Conservation (phyloP, 2,113 vertebrate species). For the Stigmatopora argus region DNA sequence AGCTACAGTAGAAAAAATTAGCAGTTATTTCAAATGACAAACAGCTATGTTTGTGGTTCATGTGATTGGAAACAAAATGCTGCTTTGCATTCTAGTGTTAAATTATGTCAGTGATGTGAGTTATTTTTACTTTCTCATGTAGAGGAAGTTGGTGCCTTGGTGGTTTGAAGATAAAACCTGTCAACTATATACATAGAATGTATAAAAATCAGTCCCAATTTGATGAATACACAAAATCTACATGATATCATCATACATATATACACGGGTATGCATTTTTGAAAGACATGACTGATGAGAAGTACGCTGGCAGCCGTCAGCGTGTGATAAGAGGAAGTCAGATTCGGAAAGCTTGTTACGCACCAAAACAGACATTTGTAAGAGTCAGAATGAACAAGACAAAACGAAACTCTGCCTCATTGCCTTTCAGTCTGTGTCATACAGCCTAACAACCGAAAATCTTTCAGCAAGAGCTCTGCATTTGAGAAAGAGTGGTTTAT, state of each 20-base stretch:
- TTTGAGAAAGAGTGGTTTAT: background rate
- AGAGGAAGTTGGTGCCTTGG: slow-evolving; percentile 44
- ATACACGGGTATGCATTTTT: background rate
- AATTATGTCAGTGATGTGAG: background rate
- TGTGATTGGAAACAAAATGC: background rate
- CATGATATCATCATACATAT: background rate
- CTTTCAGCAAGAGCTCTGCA: slow-evolving; percentile 13
- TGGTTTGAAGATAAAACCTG: slow-evolving; percentile 61
- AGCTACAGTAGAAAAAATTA: no score
- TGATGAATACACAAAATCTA: slow-evolving; percentile 32
- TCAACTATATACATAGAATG: slow-evolving; percentile 23
- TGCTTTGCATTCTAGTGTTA: background rate
- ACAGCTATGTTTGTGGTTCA: background rate
- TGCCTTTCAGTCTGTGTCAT: slow-evolving; percentile 10
- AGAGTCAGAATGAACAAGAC: background rate
- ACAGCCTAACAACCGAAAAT: slow-evolving; percentile 14
- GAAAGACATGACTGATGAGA: slow-evolving; percentile 4
- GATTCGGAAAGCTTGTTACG: background rate
- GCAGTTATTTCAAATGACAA: background rate
- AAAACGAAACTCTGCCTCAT: slow-evolving; percentile 22
- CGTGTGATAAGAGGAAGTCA: background rate
- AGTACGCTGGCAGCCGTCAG: slow-evolving; percentile 21
- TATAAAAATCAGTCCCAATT: slow-evolving; percentile 50
- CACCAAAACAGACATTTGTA: slow-evolving; percentile 16
- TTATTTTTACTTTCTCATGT: slow-evolving; percentile 30